phyloP scores from a whole-genome alignment of 2,797 vertebrate genomes.

The Siniperca undulata region DNA sequence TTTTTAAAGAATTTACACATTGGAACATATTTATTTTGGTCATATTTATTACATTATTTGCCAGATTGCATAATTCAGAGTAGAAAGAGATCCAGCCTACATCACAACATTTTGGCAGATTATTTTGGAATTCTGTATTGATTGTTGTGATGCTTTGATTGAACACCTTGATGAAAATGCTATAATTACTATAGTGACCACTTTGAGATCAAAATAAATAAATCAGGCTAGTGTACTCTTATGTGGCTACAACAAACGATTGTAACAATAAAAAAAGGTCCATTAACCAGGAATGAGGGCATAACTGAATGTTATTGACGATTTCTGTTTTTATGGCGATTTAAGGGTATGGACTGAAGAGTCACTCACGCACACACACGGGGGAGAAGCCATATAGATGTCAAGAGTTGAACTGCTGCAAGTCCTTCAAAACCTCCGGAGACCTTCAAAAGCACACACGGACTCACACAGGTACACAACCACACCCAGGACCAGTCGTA shows the following conservation, averaged over 20 bases:
- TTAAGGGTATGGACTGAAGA: conserved; percentile 96
- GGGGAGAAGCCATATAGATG: conserved; percentile 99
- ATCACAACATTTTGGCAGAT: background rate
- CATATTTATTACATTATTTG: background rate
- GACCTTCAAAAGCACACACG: conserved; percentile 98
- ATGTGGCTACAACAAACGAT: background rate
- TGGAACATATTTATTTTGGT: too few relatives aligned
- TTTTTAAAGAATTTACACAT: background rate
- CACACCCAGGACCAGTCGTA: background rate
- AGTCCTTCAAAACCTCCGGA: conserved; percentile 99
- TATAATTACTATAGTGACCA: background rate
- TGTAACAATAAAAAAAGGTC: background rate
- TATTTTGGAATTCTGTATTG: background rate
- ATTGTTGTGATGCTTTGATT: background rate
- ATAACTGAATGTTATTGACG: background rate
- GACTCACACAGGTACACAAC: conserved; percentile 94
- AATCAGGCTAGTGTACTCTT: background rate
- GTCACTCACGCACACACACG: conserved; percentile 97
- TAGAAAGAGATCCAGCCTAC: background rate
- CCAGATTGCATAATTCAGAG: background rate
- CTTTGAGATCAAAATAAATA: background rate
- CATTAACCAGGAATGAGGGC: background rate
- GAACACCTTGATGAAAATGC: background rate
- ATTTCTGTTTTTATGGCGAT: conserved; percentile 25
- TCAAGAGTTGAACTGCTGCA: conserved; percentile 96